These are phyloP conservation scores for Diarsia dahlii DNA, from an alignment of 2,888 invertebrate species.

Conservation along the genomic window DNA sequence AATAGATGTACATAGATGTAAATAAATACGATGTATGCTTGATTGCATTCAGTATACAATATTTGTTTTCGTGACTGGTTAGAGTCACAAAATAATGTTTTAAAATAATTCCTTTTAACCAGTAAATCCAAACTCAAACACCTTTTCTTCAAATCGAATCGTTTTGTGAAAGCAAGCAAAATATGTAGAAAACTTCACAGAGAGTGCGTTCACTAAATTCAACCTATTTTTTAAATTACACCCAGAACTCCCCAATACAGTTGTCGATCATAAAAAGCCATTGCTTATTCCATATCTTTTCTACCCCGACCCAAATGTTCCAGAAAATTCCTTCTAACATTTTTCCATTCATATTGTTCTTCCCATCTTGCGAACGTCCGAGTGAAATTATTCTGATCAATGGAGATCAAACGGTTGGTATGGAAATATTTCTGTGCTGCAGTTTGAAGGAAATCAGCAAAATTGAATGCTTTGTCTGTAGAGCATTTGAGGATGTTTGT, in stretches of 20 bases:
- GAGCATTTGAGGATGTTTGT: slow-evolving; percentile 36
- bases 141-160: no score
- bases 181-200: not conserved
- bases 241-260: not conserved
- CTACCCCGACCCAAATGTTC: slow-evolving; percentile 26
- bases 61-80: no score
- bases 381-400: slow-evolving; percentile 62
- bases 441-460: slow-evolving; percentile 44
- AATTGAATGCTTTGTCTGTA: slow-evolving; percentile 50
- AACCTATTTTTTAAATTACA: not conserved
- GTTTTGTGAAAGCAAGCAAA: not conserved
- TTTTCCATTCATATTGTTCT: slow-evolving; percentile 56
- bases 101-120: not conserved
- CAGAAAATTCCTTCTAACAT: slow-evolving; percentile 26
- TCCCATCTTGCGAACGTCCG: slow-evolving; percentile 48
- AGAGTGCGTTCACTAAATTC: not conserved
- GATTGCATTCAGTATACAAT: no score
- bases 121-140: no score
- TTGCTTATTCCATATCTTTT: slow-evolving; percentile 14
- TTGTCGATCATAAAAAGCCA: slow-evolving; percentile 26
- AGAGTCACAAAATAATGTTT: not conserved
- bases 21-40: no score
- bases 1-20: no score
- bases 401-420: slow-evolving; percentile 58
- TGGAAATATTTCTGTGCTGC: slow-evolving; percentile 60